phyloP scores from a whole-genome alignment of 2,113 vertebrate genomes.

The Callipepla californica region DNA sequence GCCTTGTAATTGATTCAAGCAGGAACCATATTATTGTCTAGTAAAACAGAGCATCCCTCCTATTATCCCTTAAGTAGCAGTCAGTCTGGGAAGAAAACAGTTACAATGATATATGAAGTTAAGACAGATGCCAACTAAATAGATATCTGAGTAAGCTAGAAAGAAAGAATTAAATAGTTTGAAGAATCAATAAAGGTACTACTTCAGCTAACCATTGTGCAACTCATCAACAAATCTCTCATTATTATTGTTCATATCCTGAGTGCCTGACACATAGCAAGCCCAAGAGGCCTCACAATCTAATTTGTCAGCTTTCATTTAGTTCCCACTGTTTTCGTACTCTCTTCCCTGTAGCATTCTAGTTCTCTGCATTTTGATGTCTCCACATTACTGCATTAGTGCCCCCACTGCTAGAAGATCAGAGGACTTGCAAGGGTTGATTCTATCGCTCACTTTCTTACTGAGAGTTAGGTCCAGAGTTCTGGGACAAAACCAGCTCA shows the following conservation, averaged over 20 bases:
- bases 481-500: not conserved
- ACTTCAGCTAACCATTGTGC: slow-evolving; percentile 25
- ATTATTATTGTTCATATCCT: slow-evolving; percentile 45
- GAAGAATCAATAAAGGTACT: slow-evolving; percentile 78
- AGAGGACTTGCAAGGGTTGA: not conserved
- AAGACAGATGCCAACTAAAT: slow-evolving; percentile 80
- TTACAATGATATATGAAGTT: slow-evolving; percentile 81
- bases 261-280: not conserved
- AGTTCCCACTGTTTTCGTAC: not conserved
- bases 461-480: not conserved
- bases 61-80: slow-evolving; percentile 78
- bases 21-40: slow-evolving; percentile 73
- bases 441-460: not conserved
- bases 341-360: not conserved
- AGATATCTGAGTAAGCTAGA: slow-evolving; percentile 76
- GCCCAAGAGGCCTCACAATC: not conserved
- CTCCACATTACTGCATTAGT: not conserved
- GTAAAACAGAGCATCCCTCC: slow-evolving; percentile 75
- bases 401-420: not conserved
- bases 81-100: slow-evolving; percentile 74
- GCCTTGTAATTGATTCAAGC: slow-evolving; percentile 75
- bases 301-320: slow-evolving; percentile 25
- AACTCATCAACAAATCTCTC: slow-evolving; percentile 41
- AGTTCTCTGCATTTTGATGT: not conserved
- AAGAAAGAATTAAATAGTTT: slow-evolving; percentile 76